Percentiles rank a stretch among this genome's conserved stretches.
phyloP scores from a whole-genome alignment of 2,797 vertebrate genomes.

The Anniella stebbinsi region DNA sequence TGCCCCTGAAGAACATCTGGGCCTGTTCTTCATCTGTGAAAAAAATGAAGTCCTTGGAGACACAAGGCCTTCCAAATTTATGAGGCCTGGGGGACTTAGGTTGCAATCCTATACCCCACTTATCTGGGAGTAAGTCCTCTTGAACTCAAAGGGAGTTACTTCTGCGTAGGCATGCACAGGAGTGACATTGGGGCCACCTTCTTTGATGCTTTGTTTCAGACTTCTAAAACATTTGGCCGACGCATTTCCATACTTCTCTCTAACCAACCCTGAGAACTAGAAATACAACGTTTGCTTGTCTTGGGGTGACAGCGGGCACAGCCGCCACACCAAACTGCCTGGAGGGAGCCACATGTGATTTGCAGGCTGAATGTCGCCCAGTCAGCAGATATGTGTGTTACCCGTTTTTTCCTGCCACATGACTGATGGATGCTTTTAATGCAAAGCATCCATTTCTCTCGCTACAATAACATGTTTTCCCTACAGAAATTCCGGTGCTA shows the following conservation, averaged over 20 bases:
- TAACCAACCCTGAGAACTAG: not conserved
- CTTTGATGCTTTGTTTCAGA: not conserved
- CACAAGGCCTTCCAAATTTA: not conserved
- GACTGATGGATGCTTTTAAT: not conserved
- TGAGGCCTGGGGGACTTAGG: not conserved
- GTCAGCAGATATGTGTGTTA: not conserved
- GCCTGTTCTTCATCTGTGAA: not conserved
- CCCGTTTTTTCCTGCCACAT: not conserved
- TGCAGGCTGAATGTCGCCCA: not conserved
- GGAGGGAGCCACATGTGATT: not conserved
- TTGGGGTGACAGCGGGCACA: too few relatives aligned
- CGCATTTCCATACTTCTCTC: not conserved
- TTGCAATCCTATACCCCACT: too few relatives aligned
- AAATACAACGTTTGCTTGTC: too few relatives aligned
- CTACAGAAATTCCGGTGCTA: not conserved
- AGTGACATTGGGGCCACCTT: too few relatives aligned
- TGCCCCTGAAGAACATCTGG: not conserved
- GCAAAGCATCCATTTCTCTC: not conserved
- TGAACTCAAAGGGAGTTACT: too few relatives aligned
- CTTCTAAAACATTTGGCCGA: not conserved
- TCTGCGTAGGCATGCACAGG: too few relatives aligned
- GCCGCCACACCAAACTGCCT: not conserved
- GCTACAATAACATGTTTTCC: not conserved
- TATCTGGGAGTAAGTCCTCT: too few relatives aligned
- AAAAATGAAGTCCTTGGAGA: not conserved